Evolutionary conservation across 1,140 invertebrate genomes (phyloP), one percentile per base, ranked within the genome.

Genomic region (Agrypnia vestita): DNA sequence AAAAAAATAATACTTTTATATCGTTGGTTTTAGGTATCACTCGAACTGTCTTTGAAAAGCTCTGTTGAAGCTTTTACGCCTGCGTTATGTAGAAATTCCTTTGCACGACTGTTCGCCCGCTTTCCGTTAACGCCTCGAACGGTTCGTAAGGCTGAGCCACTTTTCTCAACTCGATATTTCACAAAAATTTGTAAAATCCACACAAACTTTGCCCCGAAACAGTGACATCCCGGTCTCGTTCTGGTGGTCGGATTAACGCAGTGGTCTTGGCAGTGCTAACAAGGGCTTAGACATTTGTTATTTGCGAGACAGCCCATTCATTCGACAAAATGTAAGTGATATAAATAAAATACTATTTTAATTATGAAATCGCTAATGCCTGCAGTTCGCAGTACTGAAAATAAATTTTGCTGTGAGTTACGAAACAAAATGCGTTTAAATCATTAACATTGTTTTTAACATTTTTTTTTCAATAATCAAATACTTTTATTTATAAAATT

Each of bases 91-190:
- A 1, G 15, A 35, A 75, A 75, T 46, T 47, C 10, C 11, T 19
- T 75, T 11, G 11, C 13, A 0, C 73, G 73, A 75, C 73, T 75
- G 73, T 75, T 43, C 73, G 13, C 25, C 19, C 15, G 69, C 69
- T 61, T 61, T 59, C 21, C 55, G 55, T 61, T 19, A 56, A 47
- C 55, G 73, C 43, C 73, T 61, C 25, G 56, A 75, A n/a, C 73
- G 15, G 19, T 46, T 75, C 43, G 73, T 47, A 59, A 43, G 25
- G 67, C 56, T 11, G 55, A 44, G 43, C 73, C 73, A 19, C 55
- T 61, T 75, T 56, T 46, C 55, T 61, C 44, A n/a, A 69, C 46
- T 69, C 64, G 46, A 69, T 69, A 69, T 69, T 47, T n/a, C 21
- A 69, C 44, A 46, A 8, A 69, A 69, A 69, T 17, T 69, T 21